Conservation (phyloP, 2,888 invertebrate genomes). For the Augochlorella aurata region DNA sequence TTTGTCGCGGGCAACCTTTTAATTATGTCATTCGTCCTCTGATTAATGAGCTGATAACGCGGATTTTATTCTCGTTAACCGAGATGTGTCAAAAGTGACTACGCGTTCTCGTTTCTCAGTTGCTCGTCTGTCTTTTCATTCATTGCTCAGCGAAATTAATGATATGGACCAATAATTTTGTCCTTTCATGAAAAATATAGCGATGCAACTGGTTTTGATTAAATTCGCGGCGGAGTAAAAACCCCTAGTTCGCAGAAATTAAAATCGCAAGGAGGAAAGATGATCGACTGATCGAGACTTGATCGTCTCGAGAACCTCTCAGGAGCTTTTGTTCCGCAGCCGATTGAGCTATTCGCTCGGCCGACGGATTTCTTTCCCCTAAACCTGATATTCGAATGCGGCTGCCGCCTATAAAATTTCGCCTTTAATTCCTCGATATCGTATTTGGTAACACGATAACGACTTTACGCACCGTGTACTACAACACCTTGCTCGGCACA, state of each 20-base stretch:
- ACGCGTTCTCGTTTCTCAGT: not conserved
- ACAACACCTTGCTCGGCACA: not conserved
- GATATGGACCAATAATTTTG: too few species aligned
- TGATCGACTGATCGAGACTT: not conserved
- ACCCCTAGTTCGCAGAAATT: not conserved
- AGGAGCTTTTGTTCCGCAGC: slow-evolving; percentile 17
- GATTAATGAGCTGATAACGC: slow-evolving; percentile 28
- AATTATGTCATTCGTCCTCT: slow-evolving; percentile 24
- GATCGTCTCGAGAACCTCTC: not conserved
- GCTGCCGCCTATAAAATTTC: slow-evolving; percentile 24
- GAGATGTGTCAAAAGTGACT: not conserved
- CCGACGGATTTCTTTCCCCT: slow-evolving; percentile 13
- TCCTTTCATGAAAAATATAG: too few species aligned
- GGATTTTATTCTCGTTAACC: not conserved
- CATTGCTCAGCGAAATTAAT: too few species aligned
- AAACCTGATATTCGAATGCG: slow-evolving; percentile 26
- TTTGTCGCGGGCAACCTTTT: not conserved
- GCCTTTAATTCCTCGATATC: slow-evolving; percentile 23
- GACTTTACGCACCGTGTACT: not conserved
- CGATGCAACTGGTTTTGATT: too few species aligned
- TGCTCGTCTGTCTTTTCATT: too few species aligned
- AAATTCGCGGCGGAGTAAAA: too few species aligned
- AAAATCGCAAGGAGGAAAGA: not conserved
- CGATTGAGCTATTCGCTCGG: slow-evolving; percentile 19
- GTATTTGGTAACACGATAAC: slow-evolving; percentile 32